A percentile compares a stretch with the other conserved stretches of the same genome.
These are phyloP conservation scores for Otocyon megalotis DNA, from an alignment of 2,113 vertebrate species.

Conservation along the genomic window DNA sequence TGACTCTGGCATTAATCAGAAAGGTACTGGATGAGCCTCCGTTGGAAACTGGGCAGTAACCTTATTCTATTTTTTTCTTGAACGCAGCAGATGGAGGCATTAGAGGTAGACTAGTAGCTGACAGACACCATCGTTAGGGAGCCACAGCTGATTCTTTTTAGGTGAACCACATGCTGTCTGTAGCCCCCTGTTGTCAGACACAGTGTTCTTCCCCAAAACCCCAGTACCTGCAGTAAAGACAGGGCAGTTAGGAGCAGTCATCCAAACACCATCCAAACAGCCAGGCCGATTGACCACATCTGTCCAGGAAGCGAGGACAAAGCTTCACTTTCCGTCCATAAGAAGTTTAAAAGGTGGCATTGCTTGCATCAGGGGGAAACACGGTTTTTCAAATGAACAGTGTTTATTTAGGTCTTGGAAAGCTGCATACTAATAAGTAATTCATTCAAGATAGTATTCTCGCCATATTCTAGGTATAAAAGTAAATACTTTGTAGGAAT, in stretches of 20 bases:
- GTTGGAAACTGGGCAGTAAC: neutral
- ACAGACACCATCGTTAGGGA: neutral
- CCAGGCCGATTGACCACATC: neutral
- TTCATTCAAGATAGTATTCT: neutral
- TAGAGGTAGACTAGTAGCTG: neutral
- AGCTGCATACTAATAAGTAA: neutral
- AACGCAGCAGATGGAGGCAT: neutral
- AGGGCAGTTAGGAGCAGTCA: neutral
- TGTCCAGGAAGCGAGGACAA: neutral
- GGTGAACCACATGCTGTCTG: neutral
- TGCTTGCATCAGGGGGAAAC: neutral
- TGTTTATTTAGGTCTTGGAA: neutral
- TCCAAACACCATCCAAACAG: neutral
- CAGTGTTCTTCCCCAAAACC: neutral
- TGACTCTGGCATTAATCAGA: neutral
- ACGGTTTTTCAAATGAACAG: conserved; percentile 1
- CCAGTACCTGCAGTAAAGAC: neutral
- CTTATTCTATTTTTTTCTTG: neutral
- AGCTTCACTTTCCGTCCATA: neutral
- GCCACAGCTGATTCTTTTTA: neutral
- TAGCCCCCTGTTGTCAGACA: neutral
- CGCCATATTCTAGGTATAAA: neutral
- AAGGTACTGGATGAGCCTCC: neutral
- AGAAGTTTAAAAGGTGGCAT: neutral
- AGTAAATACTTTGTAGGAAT: neutral